phyloP scores from a whole-genome alignment of 2,888 invertebrate species.

The Sisyra nigra region DNA sequence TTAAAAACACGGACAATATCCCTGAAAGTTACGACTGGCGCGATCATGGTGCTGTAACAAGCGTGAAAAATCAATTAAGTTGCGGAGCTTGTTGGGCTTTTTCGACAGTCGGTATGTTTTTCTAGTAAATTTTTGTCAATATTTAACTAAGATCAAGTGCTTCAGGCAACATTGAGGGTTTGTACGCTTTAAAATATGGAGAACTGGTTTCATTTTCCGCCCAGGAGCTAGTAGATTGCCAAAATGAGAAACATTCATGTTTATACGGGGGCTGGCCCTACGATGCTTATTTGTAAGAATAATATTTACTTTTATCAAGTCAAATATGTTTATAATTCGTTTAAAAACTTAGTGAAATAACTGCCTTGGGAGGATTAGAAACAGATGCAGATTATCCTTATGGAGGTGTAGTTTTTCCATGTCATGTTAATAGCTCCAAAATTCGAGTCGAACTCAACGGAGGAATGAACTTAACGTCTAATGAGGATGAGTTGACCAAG shows the following conservation, averaged over 20 bases:
- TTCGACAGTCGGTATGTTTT: slow-evolving; percentile 64
- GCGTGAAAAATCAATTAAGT: slow-evolving; percentile 76
- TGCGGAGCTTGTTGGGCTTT: slow-evolving; percentile 96
- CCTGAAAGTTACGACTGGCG: slow-evolving; percentile 82
- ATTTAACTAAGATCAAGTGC: neutral
- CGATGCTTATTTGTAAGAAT: slow-evolving; percentile 63
- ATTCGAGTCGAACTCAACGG: slow-evolving; percentile 52
- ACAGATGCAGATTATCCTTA: slow-evolving; percentile 85
- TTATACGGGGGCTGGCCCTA: slow-evolving; percentile 76
- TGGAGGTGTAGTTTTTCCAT: slow-evolving; percentile 64
- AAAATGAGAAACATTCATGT: slow-evolving; percentile 72
- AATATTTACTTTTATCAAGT: too few species aligned
- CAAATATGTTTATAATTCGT: neutral
- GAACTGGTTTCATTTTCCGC: slow-evolving; percentile 75
- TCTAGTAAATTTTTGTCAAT: neutral
- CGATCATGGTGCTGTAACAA: slow-evolving; percentile 58
- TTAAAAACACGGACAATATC: slow-evolving; percentile 44
- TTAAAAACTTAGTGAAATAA: slow-evolving; percentile 48
- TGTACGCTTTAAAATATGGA: slow-evolving; percentile 70
- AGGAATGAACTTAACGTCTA: slow-evolving; percentile 68
- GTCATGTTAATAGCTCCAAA: slow-evolving; percentile 49
- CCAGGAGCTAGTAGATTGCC: slow-evolving; percentile 89
- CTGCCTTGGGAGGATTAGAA: slow-evolving; percentile 79
- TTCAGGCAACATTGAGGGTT: slow-evolving; percentile 75
- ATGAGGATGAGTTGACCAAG: slow-evolving; percentile 81